Evolutionary conservation across 2,888 invertebrate species (phyloP), one percentile per base, ranked within the genome.

Genomic region (Eulithis testata): DNA sequence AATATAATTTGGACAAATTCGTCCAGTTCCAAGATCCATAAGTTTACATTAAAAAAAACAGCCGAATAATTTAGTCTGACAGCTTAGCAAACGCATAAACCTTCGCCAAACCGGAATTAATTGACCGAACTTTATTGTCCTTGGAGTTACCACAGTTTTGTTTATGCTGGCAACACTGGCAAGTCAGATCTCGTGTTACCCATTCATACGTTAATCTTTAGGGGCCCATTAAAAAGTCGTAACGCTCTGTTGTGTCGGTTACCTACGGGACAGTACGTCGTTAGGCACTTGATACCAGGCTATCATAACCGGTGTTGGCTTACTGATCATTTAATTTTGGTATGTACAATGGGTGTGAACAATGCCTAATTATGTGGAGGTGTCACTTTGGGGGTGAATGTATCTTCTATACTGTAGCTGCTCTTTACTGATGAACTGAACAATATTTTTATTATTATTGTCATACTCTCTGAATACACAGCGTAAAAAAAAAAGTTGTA

Each of bases 191-290:
- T 91, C 91, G 82, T 76, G 87, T 92, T 92, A 90, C 92, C 85
- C 90, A 91, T 92, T 92, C 91, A 91, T 90, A 84, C 87, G 85
- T 86, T 87, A 85, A 87, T 87, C 84, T 86, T 87, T 86, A 85
- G 85, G 83, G 79, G 85, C 71, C 86, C 88, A 91, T 92, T 92
- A 92, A 91, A 91, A 85, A 87, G 84, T 88, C 90, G 88, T 92
- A 90, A 90, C 76, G 75, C 49, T 50, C 36, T 60, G 63, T 67
- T 60, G 60, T 63, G 55, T 80, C 72, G 76, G 53, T 53, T 83
- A 86, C 90, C 91, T 90, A 90, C 90, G 89, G 89, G 90, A 92
- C 92, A 92, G 91, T 84, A 83, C 78, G 80, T 91, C 92, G 90
- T 92, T 93, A 91, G 89, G 84, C 84, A 92, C 83, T 79, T 83